Conservation (phyloP, 2,888 invertebrate genomes). For the Caenorhabditis sp. region DNA sequence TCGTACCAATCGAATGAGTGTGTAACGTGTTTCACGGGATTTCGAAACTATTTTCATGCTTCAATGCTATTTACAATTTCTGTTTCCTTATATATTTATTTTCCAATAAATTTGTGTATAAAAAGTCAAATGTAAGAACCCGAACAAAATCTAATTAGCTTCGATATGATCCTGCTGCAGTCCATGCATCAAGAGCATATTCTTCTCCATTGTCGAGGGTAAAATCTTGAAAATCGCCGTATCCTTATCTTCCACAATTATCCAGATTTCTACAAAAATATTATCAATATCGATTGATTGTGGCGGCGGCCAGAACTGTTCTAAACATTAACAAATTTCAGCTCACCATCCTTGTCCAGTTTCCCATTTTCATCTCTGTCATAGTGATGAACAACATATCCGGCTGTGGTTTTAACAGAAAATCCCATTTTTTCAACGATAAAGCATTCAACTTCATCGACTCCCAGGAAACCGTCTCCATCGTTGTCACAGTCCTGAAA, state of each 20-base stretch:
- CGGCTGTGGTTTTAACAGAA: not conserved
- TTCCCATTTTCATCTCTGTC: conserved; percentile 44
- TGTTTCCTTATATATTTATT: conserved; percentile 1
- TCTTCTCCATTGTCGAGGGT: conserved; percentile 40
- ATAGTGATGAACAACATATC: conserved; percentile 39
- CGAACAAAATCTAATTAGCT: too few relatives aligned
- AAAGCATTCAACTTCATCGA: conserved; percentile 37
- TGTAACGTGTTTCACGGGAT: too few relatives aligned
- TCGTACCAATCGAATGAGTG: too few relatives aligned
- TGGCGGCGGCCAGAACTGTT: too few relatives aligned
- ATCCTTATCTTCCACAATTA: conserved; percentile 47
- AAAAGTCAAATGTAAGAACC: not conserved
- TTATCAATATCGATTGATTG: too few relatives aligned
- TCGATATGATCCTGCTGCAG: conserved; percentile 14
- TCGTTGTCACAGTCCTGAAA: conserved; percentile 35
- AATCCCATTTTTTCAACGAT: conserved; percentile 48
- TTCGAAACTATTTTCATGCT: too few relatives aligned
- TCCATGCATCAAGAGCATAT: conserved; percentile 39
- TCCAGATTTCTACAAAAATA: conserved; percentile 55
- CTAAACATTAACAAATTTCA: not conserved
- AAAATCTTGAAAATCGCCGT: conserved; percentile 26
- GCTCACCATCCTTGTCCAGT: conserved; percentile 49
- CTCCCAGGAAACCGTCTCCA: conserved; percentile 31
- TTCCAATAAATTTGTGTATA: not conserved
- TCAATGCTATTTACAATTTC: too few relatives aligned